Evolutionary conservation across 1,140 invertebrate species (phyloP), one percentile per base, ranked within the genome.

Genomic region (Drosophila pandora): DNA sequence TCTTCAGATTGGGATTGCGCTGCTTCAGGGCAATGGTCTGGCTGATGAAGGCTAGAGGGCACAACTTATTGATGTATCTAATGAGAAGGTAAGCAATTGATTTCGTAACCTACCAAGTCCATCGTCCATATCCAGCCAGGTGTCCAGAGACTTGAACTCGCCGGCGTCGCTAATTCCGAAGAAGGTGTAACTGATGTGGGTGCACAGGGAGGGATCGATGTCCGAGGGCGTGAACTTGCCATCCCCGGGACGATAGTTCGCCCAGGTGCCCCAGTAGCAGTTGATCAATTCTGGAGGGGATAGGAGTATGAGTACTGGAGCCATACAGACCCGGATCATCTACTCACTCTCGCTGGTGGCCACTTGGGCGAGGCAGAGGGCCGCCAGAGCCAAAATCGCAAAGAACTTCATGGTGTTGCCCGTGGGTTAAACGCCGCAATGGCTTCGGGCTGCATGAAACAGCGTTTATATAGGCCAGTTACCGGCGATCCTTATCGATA

Each of bases 131-230:
- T 96, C 95, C n/a, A 94, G 93, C 90, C 93, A 95, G 3, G 93
- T 64, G 79, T 96, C 95, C 10, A 95, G 64, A n/a, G 92, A 64
- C 34, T 70, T 82, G 2, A 94, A 91, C 0, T 76, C 60, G 5
- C 92, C 93, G 4, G 92, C 68, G 0, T 83, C 68, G 8, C 52
- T 63, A 3, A 95, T 72, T 2, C 95, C 95, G 41, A 94, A 92
- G 79, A 96, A 96, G 2, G 94, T 93, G 70, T 95, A 96, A 34
- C 95, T 94, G 2, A 96, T 57, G 85, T 96, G 94, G 0, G 95
- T 95, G 77, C 95, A 96, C 2, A 96, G 90, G 4, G 75, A 81
- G 0, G 95, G 93, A 71, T 95, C 93, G 21, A 96, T 94, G 45
- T 94, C 75, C 2, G 92, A 87, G 0, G 94, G 91, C 2, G 93